A percentile compares a stretch with the other conserved stretches of the same genome.
These are phyloP conservation scores for Sitophilus oryzae DNA, from an alignment of 1,140 invertebrate species.

Conservation along the genomic window DNA sequence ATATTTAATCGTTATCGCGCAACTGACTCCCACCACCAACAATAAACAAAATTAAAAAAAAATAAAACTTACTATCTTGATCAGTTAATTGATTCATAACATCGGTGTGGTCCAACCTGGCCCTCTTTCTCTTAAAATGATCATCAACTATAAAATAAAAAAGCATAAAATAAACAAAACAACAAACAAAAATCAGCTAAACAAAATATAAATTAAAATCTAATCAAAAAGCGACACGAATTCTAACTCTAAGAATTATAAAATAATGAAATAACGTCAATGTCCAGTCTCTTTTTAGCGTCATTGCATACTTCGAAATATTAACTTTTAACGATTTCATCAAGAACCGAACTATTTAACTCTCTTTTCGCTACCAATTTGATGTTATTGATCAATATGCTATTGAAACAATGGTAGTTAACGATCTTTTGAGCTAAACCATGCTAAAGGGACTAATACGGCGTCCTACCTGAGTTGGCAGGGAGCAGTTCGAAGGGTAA, in stretches of 20 bases:
- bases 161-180: constrained; percentile 33
- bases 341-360: no score
- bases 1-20: neutral
- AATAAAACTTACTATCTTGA: constrained; percentile 53
- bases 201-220: neutral
- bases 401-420: constrained; percentile 59
- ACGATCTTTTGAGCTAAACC: constrained; percentile 59
- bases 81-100: constrained; percentile 50
- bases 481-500: constrained; percentile 79
- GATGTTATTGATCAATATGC: constrained; percentile 53
- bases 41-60: constrained; percentile 25
- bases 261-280: constrained; percentile 13
- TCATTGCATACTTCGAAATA: constrained; percentile 25
- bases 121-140: constrained; percentile 53
- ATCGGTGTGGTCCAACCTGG: constrained; percentile 53
- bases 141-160: no score
- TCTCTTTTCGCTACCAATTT: constrained; percentile 43
- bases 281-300: constrained; percentile 27
- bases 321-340: no score
- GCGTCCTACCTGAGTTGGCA: constrained; percentile 79
- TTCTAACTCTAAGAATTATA: no score
- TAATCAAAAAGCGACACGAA: no score
- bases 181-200: constrained; percentile 16
- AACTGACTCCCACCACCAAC: constrained; percentile 28
- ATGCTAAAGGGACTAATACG: constrained; percentile 64